Percentiles rank a stretch among this genome's conserved stretches.
These are phyloP conservation scores for Deroptyus accipitrinus DNA, from an alignment of 2,113 vertebrate species.

Conservation along the genomic window DNA sequence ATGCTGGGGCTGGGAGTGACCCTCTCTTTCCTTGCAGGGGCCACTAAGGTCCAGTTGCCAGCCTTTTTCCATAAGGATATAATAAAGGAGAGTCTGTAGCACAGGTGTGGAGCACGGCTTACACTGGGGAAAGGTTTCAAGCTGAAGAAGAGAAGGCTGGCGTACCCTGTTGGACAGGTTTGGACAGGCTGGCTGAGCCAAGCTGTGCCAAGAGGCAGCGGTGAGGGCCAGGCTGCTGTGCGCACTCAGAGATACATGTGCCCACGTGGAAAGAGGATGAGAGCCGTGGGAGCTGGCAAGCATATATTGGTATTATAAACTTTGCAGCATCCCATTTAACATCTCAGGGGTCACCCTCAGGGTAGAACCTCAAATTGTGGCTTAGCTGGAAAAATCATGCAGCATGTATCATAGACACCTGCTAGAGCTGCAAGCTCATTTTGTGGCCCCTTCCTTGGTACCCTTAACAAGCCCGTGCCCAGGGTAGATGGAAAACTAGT, in stretches of 20 bases:
- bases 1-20: fast-evolving
- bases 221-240: not conserved
- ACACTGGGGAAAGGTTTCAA: not conserved
- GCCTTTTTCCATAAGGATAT: not conserved
- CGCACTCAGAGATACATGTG: fast-evolving
- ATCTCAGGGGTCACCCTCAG: not conserved
- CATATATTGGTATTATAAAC: not conserved
- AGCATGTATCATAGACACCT: not conserved
- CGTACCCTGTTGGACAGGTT: not conserved
- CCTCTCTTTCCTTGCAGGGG: not conserved
- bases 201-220: not conserved
- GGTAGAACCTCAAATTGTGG: not conserved
- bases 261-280: not conserved
- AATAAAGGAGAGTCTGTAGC: not conserved
- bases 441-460: not conserved
- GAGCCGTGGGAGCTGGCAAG: not conserved
- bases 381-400: not conserved
- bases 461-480: not conserved
- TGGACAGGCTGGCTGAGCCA: not conserved
- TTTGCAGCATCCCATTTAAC: not conserved
- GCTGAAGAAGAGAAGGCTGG: not conserved
- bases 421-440: not conserved
- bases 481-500: not conserved
- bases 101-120: not conserved
- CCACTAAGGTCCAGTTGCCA: fast-evolving